phyloP scores from a whole-genome alignment of 2,113 vertebrate genomes.

The Myotis yumanensis region DNA sequence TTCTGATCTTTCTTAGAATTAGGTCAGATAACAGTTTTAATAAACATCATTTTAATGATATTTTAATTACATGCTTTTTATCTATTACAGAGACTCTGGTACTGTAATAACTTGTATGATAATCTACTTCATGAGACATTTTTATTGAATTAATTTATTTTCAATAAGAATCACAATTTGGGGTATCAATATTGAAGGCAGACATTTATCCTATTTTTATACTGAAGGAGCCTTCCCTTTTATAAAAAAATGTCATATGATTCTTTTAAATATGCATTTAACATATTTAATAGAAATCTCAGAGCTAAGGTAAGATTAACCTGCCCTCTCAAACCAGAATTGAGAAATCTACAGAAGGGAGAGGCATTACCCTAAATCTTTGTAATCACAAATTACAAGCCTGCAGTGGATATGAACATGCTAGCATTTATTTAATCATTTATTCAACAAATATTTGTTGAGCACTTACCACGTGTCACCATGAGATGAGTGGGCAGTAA shows the following conservation, averaged over 20 bases:
- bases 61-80: constrained; percentile 48
- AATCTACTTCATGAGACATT: not conserved
- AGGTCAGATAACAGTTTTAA: constrained; percentile 39
- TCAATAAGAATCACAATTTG: constrained; percentile 26
- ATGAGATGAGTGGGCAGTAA: not conserved
- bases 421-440: not conserved
- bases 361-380: not conserved
- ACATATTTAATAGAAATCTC: not conserved
- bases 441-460: not conserved
- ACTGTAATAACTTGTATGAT: not conserved
- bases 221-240: not conserved
- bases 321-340: not conserved
- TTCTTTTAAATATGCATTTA: constrained; percentile 32
- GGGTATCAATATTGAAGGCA: not conserved
- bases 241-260: not conserved
- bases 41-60: constrained; percentile 45
- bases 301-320: not conserved
- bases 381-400: not conserved
- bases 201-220: constrained; percentile 18
- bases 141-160: constrained; percentile 57
- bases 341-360: not conserved
- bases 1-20: constrained; percentile 50
- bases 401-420: not conserved
- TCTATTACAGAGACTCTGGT: not conserved
- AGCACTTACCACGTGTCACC: not conserved